A percentile compares a stretch with the other conserved stretches of the same genome.
phyloP scores from a whole-genome alignment of 2,113 vertebrate genomes.

The Atlantisia rogersi region DNA sequence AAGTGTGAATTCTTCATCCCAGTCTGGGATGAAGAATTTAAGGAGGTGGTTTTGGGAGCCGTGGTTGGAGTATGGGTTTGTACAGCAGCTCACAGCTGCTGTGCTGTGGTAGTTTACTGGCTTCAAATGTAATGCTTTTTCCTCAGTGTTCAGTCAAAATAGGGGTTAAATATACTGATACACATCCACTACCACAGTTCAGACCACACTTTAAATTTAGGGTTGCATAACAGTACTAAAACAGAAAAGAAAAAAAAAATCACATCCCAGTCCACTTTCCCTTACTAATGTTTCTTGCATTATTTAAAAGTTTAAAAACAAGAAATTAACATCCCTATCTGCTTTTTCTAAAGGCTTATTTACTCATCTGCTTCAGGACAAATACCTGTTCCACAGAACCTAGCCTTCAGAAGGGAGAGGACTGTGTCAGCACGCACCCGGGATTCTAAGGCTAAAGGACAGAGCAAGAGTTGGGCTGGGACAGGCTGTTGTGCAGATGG shows the following conservation, averaged over 20 bases:
- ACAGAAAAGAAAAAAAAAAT: too few relatives aligned
- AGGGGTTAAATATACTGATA: neutral
- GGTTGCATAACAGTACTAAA: fast-evolving
- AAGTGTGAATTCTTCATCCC: neutral
- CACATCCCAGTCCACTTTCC: neutral
- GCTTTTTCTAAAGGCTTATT: neutral
- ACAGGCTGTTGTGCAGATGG: fast-evolving
- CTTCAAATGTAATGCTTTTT: neutral
- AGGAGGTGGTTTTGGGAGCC: neutral
- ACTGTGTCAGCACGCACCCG: fast-evolving
- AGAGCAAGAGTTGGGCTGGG: neutral
- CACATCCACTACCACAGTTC: neutral
- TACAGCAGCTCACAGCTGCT: neutral
- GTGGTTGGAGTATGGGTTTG: too few relatives aligned
- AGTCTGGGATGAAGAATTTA: neutral
- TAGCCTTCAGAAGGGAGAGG: neutral
- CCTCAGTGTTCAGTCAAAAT: neutral
- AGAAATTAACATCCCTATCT: neutral
- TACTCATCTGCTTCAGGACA: neutral
- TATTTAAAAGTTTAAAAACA: neutral
- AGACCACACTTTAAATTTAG: neutral
- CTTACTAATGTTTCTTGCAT: neutral
- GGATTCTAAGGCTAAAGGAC: neutral
- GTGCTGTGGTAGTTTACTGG: neutral
- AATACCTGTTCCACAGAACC: neutral